A percentile compares a stretch with the other conserved stretches of the same genome.
These are phyloP conservation scores for Drosophila setosimentum DNA, from an alignment of 2,888 invertebrate species.

Conservation along the genomic window DNA sequence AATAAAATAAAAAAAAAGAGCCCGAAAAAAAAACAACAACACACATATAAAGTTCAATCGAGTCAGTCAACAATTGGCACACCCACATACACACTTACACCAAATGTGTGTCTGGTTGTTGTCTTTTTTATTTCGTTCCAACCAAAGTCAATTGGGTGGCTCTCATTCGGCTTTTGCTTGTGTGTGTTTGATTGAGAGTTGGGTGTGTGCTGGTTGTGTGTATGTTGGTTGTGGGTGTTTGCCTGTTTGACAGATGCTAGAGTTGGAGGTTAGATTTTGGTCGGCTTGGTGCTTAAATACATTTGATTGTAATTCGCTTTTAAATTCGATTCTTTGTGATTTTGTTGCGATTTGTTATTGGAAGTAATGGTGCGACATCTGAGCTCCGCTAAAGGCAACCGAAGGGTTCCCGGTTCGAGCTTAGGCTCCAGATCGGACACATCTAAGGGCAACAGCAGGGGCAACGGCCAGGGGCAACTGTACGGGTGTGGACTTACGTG, in stretches of 20 bases:
- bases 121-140: slow-evolving; percentile 29
- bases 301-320: slow-evolving; percentile 81
- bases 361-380: slow-evolving; percentile 78
- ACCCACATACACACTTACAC: slow-evolving; percentile 30
- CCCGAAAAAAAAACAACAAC: slow-evolving; percentile 20
- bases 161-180: slow-evolving; percentile 11
- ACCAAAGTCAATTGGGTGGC: slow-evolving; percentile 70
- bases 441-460: background rate
- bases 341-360: slow-evolving; percentile 77
- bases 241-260: slow-evolving; percentile 20
- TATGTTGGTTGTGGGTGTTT: slow-evolving; percentile 7
- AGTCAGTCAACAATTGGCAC: slow-evolving; percentile 75
- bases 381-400: slow-evolving; percentile 49
- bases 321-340: slow-evolving; percentile 76
- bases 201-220: slow-evolving; percentile 1
- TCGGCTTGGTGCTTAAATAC: slow-evolving; percentile 79
- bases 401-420: slow-evolving; percentile 11
- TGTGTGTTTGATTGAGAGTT: slow-evolving; percentile 32
- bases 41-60: slow-evolving; percentile 73
- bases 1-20: slow-evolving; percentile 5
- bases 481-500: slow-evolving; percentile 45
- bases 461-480: background rate
- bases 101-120: slow-evolving; percentile 15
- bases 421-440: slow-evolving; percentile 1
- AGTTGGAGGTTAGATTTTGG: slow-evolving; percentile 57